Evolutionary conservation across 2,797 vertebrate species (phyloP), one percentile per base, ranked within the genome.

Genomic region (Gallinago stenura): DNA sequence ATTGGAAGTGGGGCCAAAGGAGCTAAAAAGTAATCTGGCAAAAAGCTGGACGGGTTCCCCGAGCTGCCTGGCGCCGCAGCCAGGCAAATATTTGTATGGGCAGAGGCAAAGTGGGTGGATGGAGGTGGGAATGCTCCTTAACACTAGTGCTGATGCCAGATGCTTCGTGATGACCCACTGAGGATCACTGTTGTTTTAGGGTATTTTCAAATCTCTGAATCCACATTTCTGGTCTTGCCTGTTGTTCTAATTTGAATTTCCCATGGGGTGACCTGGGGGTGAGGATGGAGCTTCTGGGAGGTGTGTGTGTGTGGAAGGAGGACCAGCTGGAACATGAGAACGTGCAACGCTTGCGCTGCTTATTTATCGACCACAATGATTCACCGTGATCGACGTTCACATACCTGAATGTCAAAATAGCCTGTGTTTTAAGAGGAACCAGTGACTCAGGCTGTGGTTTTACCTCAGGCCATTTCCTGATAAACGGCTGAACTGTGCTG

Each of bases 371-470:
- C 56, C 80, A 50, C 57, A 51, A 0, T 94, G 97, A 97, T 94
- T 97, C 95, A 96, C 82, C 5, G 10, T 54, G 84, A 95, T 88
- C 35, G 77, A 69, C 30, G 8, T 51, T 85, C 17, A 11, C 79
- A 61, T 91, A 95, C 95, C 92, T 95, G 94, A 76, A 60, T 58
- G 89, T 89, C 92, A 95, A 78, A 94, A 90, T 85, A 93, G 62
- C 75, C 48, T 43, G 53, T 90, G 70, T 92, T 88, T 96, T 81
- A 66, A 79, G 94, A 95, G 58, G 80, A 96, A 66, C 90, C 33
- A 53, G 72, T 97, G 96, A 96, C 89, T 97, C 92, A 89, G 86
- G 46, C 86, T 84, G 83, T 89, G 83, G 90, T 96, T 97, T 97
- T 95, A 73, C 90, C 77, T 68, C 79, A n/a, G 90, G 75, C 86